Percentiles rank a stretch among this genome's conserved stretches.
Evolutionary conservation across 2,113 vertebrate genomes (phyloP).

Genomic region (Irena cyanogastra): DNA sequence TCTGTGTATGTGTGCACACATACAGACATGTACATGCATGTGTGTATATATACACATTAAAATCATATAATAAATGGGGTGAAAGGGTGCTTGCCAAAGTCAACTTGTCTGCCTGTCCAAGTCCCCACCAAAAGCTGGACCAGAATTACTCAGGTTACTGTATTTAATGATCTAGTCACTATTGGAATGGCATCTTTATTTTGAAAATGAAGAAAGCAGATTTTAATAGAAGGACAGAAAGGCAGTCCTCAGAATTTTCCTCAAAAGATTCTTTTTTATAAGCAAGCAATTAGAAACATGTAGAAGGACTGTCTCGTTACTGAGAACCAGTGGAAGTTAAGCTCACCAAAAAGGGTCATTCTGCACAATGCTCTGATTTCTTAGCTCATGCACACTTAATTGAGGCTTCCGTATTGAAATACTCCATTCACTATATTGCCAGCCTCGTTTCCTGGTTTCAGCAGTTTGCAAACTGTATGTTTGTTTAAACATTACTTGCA

Average conservation of each 20-base stretch:
- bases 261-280: not conserved
- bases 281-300: not conserved
- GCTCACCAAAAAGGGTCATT: not conserved
- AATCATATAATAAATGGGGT: not conserved
- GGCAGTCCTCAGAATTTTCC: not conserved
- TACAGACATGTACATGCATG: rapidly evolving
- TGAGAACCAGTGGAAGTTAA: not conserved
- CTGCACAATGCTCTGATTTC: not conserved
- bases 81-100: not conserved
- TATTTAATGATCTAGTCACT: not conserved
- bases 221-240: not conserved
- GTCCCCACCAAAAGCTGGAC: not conserved
- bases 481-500: not conserved
- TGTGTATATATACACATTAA: not conserved
- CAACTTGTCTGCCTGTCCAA: not conserved
- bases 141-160: not conserved
- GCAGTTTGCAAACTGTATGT: not conserved
- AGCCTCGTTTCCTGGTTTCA: not conserved
- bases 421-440: not conserved
- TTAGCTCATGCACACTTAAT: not conserved
- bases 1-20: not conserved
- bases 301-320: not conserved
- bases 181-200: not conserved
- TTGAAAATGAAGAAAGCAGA: not conserved
- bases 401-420: not conserved